Conservation (phyloP, 2,797 vertebrate genomes). For the Acipenser transmontanus region DNA sequence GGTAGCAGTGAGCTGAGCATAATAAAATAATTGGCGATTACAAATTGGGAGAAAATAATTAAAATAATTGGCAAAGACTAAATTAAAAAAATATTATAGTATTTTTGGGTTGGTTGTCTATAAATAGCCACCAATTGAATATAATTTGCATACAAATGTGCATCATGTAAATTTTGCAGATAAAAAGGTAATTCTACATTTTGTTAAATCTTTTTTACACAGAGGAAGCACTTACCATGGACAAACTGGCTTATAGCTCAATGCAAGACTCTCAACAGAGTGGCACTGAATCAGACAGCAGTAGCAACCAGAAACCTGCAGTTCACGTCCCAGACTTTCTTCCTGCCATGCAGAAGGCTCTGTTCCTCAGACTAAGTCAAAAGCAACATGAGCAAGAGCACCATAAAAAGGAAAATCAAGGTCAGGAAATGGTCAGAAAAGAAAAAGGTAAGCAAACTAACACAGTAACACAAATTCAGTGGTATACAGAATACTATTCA, state of each 20-base stretch:
- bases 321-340: conserved; percentile 72
- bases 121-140: too few relatives aligned
- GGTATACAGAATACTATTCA: background rate
- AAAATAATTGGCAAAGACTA: too few relatives aligned
- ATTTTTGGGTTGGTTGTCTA: too few relatives aligned
- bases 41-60: too few relatives aligned
- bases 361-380: conserved; percentile 79
- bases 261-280: conserved; percentile 55
- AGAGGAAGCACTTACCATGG: conserved; percentile 30
- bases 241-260: conserved; percentile 43
- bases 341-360: conserved; percentile 88
- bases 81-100: too few relatives aligned
- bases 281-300: conserved; percentile 62
- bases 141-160: too few relatives aligned
- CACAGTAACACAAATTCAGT: background rate
- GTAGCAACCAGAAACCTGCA: conserved; percentile 37
- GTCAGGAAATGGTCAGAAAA: conserved; percentile 61
- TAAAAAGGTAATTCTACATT: too few relatives aligned
- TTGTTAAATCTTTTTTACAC: conserved; percentile 16
- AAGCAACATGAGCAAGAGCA: conserved; percentile 69
- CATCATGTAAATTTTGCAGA: too few relatives aligned
- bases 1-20: too few relatives aligned
- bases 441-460: conserved; percentile 60
- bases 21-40: too few relatives aligned
- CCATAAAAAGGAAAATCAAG: conserved; percentile 50